Percentiles rank a stretch among this genome's conserved stretches.
These are phyloP conservation scores for Carettochelys insculpta DNA, from an alignment of 2,113 vertebrate genomes.

Conservation along the genomic window DNA sequence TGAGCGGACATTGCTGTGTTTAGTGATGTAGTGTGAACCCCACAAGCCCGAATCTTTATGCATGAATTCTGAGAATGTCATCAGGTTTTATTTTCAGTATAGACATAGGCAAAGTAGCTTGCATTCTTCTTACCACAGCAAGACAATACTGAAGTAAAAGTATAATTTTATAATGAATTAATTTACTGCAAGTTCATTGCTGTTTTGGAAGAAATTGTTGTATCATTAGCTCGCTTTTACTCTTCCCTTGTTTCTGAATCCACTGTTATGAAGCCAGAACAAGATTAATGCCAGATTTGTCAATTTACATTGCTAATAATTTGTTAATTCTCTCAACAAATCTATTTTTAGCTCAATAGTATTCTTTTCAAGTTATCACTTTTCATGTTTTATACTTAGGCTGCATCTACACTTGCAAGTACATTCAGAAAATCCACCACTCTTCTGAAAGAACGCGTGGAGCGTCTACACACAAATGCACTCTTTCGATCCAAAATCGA, in stretches of 20 bases:
- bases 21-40: background rate
- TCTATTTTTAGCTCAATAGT: constrained; percentile 70
- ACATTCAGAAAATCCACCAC: no score
- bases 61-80: background rate
- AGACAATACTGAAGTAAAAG: constrained; percentile 48
- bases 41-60: background rate
- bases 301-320: constrained; percentile 74
- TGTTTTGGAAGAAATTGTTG: constrained; percentile 66
- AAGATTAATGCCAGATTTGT: constrained; percentile 71
- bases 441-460: no score
- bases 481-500: no score
- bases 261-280: constrained; percentile 60
- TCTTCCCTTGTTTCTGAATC: constrained; percentile 50
- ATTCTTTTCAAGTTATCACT: constrained; percentile 66
- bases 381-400: no score
- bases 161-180: constrained; percentile 27
- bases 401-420: no score
- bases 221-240: constrained; percentile 64
- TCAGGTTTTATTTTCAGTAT: background rate
- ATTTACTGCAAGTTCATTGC: constrained; percentile 59
- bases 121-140: constrained; percentile 37
- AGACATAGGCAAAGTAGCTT: background rate
- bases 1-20: background rate
- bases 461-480: no score
- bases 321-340: constrained; percentile 67